Conservation (phyloP, 92 coral and sea anemone genomes). For the Zoanthus solanderi region DNA sequence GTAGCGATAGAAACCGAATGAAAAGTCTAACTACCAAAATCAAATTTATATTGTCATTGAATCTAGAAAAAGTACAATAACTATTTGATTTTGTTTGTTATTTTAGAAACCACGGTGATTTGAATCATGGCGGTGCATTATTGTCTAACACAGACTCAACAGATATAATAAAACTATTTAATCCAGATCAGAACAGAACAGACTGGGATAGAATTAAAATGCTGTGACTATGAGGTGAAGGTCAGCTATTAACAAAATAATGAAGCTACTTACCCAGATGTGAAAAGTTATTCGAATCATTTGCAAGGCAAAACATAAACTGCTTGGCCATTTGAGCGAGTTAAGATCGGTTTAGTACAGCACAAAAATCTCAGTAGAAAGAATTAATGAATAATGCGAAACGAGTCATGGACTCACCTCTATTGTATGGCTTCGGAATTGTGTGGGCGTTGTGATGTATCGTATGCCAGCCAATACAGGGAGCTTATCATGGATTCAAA, state of each 20-base stretch:
- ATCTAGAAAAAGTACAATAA: not conserved
- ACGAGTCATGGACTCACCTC: not conserved
- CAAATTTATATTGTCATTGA: not conserved
- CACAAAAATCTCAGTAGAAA: not conserved
- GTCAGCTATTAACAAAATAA: not conserved
- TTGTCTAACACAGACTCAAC: not conserved
- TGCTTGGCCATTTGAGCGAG: slow-evolving; percentile 42
- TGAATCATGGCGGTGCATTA: not conserved
- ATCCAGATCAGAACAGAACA: not conserved
- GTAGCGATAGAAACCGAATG: too few relatives aligned
- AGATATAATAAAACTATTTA: not conserved
- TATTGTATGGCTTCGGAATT: slow-evolving; percentile 21
- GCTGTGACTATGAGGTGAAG: too few relatives aligned
- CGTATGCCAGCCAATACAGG: slow-evolving; percentile 34
- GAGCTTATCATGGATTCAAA: not conserved
- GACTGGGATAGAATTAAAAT: not conserved
- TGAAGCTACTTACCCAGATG: slow-evolving; percentile 17
- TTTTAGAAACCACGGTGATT: not conserved
- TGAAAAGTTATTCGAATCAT: slow-evolving; percentile 16
- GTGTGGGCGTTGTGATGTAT: slow-evolving; percentile 39
- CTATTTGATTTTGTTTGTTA: not conserved
- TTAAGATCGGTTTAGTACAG: slow-evolving; percentile 1
- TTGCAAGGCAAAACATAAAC: slow-evolving; percentile 41
- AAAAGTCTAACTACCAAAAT: not conserved
- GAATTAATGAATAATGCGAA: slow-evolving; percentile 3